Conservation (phyloP, 2,797 vertebrate species). For the Echeneis naucrates region DNA sequence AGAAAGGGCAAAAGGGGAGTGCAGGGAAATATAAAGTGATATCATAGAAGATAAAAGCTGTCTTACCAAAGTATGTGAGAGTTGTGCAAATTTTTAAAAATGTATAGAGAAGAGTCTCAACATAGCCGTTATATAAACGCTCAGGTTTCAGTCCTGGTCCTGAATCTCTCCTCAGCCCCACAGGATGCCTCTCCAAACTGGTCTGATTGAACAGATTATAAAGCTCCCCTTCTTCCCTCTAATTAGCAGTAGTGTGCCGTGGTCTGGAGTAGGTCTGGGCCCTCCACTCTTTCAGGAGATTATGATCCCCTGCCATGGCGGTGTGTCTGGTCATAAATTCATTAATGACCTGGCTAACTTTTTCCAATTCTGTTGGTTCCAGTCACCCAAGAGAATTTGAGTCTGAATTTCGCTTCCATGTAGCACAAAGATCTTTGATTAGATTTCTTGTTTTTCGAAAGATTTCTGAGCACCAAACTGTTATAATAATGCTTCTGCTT, state of each 20-base stretch:
- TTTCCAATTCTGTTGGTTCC: conserved; percentile 47
- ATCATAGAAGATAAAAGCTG: background rate
- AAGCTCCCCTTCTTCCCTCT: conserved; percentile 61
- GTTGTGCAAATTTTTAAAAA: conserved; percentile 9
- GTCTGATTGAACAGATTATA: conserved; percentile 79
- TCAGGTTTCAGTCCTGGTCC: conserved; percentile 34
- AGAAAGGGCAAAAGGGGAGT: conserved; percentile 43
- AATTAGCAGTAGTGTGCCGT: conserved; percentile 69
- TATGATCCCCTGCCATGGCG: conserved; percentile 67
- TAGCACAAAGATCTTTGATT: conserved; percentile 32
- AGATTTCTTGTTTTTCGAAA: conserved; percentile 15
- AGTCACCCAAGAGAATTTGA: conserved; percentile 23
- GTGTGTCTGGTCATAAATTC: conserved; percentile 72
- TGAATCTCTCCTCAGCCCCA: conserved; percentile 62
- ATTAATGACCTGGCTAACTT: conserved; percentile 76
- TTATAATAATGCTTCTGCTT: background rate
- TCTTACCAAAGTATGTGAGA: conserved; percentile 16
- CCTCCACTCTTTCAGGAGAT: conserved; percentile 61
- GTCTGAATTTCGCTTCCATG: conserved; percentile 42
- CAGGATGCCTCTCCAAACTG: conserved; percentile 59
- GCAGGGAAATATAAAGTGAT: conserved; percentile 7
- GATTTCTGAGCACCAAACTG: background rate
- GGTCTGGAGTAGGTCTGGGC: conserved; percentile 59
- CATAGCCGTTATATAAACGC: conserved; percentile 17
- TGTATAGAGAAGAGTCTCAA: background rate